Evolutionary conservation across 2,888 invertebrate genomes (phyloP), one percentile per base, ranked within the genome.

Genomic region (Catocala fraxini): DNA sequence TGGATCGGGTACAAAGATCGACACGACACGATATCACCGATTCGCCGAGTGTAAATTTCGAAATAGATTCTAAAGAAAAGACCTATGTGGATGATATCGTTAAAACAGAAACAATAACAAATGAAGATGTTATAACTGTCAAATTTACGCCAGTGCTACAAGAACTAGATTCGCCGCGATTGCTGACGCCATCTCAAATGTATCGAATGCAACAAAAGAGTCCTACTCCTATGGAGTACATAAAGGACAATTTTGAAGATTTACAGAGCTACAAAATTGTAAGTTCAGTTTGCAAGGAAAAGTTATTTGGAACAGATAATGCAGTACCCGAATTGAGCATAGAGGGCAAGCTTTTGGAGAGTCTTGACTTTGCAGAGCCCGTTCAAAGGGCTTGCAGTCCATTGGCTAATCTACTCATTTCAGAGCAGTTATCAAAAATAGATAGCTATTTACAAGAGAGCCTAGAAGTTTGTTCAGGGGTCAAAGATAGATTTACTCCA

Each of bases 231-330:
- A 73, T 91, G 35, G 84, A 87, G 67, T 89, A 86, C 43, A 79
- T 93, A 49, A 89, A 85, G 72, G 86, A 93, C 64, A 83, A 90
- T 61, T 93, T 83, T 71, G 89, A 90, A 83, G 93, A 93, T 78
- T 85, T 94, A 65, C 88, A 90, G 58, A 94, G 94, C 73, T 94
- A 94, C 74, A 93, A 92, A 84, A 92, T 94, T 59, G 93, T 94
- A n/a, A 93, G 86, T 72, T 89, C 90, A 6, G 59, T 94, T 33
- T 87, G 85, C 64, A 92, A 90, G 73, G 90, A 89, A 67, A 87
- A 87, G 57, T 69, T 83, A 62, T 79, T 84, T 47, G 85, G 86
- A 65, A 74, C 73, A 41, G 75, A 83, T 54, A 67, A 57, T 48
- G 51, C 66, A 5, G 63, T 69, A 33, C 55, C 61, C 9, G 63